These are phyloP conservation scores for Pipistrellus kuhlii DNA, from an alignment of 2,797 vertebrate species.

Conservation along the genomic window DNA sequence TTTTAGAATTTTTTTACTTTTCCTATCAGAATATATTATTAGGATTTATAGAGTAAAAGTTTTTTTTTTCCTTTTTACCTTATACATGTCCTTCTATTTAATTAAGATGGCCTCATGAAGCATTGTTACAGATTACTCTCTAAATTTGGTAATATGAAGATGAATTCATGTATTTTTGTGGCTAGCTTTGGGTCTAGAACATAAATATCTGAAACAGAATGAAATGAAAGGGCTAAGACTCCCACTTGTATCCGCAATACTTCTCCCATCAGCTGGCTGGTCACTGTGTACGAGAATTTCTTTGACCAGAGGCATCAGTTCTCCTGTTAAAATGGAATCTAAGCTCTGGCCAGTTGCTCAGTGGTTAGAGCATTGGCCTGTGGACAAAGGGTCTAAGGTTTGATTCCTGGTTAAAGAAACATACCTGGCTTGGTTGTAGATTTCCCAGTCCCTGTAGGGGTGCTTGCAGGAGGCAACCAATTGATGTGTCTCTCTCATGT, in stretches of 20 bases:
- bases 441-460: too few species aligned
- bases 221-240: background rate
- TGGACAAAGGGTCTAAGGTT: too few species aligned
- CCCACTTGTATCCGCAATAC: background rate
- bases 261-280: background rate
- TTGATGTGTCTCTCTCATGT: too few species aligned
- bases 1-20: background rate
- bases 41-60: background rate
- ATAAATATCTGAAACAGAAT: background rate
- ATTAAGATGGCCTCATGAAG: background rate
- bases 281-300: background rate
- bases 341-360: too few species aligned
- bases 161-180: background rate
- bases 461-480: too few species aligned
- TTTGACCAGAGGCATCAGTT: background rate
- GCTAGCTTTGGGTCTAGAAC: background rate
- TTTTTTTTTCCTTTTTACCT: background rate
- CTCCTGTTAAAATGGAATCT: background rate
- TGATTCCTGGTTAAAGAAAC: too few species aligned
- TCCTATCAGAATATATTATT: background rate
- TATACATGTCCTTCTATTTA: background rate
- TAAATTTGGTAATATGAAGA: background rate
- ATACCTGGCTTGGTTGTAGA: too few species aligned
- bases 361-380: too few species aligned
- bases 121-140: background rate